These are phyloP conservation scores for Halcyon malimbica DNA, from an alignment of 2,113 vertebrate genomes.

Conservation along the genomic window DNA sequence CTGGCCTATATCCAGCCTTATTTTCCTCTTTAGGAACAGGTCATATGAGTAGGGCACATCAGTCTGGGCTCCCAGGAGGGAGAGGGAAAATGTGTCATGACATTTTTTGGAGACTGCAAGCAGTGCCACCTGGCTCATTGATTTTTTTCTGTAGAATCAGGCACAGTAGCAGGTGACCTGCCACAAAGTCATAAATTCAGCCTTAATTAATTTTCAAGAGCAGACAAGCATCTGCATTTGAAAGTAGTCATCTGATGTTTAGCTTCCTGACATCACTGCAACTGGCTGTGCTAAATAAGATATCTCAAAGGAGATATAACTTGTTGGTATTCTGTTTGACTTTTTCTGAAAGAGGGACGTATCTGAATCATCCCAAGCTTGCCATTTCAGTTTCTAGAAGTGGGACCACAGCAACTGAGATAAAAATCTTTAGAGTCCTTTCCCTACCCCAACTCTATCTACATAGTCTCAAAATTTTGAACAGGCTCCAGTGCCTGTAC, in stretches of 20 bases:
- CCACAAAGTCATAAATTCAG: neutral
- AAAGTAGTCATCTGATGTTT: neutral
- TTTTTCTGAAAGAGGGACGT: neutral
- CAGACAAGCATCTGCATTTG: neutral
- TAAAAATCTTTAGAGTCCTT: neutral
- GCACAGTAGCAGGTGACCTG: neutral
- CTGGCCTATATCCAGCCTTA: neutral
- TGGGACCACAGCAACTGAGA: neutral
- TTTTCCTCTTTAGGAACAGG: neutral
- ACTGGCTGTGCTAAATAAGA: neutral
- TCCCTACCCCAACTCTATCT: neutral
- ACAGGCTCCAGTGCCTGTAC: neutral
- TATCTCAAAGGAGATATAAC: neutral
- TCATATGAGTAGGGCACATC: constrained; percentile 18
- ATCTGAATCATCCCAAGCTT: neutral
- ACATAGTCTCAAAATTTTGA: neutral
- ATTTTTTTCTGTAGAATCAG: neutral
- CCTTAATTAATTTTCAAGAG: neutral
- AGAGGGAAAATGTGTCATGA: neutral
- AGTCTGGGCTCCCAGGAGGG: neutral
- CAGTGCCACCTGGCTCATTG: neutral
- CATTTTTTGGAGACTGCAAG: neutral
- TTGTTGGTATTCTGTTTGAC: neutral
- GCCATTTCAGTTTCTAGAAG: neutral
- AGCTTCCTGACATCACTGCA: neutral